Base-by-base conservation (phyloP, 92 coral and sea anemone species). In the Porites divaricata region DNA sequence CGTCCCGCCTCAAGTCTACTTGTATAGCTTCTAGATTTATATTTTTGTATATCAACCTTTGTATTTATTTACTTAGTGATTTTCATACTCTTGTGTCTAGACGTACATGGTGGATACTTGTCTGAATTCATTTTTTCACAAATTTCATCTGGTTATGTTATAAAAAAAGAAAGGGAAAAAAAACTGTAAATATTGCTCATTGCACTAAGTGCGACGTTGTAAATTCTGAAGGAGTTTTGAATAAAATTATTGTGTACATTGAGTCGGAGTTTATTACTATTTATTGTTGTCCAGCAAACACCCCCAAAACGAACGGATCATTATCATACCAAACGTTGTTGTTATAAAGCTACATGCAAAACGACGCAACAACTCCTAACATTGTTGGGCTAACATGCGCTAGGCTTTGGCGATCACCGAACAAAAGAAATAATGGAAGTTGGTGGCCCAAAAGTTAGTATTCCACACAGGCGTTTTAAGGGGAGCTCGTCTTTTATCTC, bases 161-260 rank as follows among this genome's bases (percentile, higher is more conserved):
- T 35, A 17, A 67, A 35, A 54, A 16, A 9, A 35, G 54, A 11
- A 25, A 49, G 59, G 16, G 35, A 35, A 83, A 6, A 56, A 28
- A 72, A 1, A 22, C 25, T 82, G 72, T 72, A 82, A 70, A 82
- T 61, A 72, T 59, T 72, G 12, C 9, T 49, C n/a, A 15, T 61
- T 73, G 79, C 79, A 72, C 79, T 8, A 14, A 82, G 79, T 82
- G 86, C 86, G 24, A 14, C 26, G 4, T 20, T 62, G 79, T 82
- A 72, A 82, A 82, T 59, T 73, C 56, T 35, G 45, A 35, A 35
- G 45, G 4, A 35, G 67, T 26, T 65, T 19, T 56, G 9, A 81
- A 70, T 56, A 59, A 56, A 26, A 76, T 58, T 8, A 19, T 19
- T 9, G 17, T 28, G 6, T 35, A 26, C 25, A 26, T 25, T 24